phyloP scores from a whole-genome alignment of 2,113 vertebrate species.

The Coryphaenoides rupestris region DNA sequence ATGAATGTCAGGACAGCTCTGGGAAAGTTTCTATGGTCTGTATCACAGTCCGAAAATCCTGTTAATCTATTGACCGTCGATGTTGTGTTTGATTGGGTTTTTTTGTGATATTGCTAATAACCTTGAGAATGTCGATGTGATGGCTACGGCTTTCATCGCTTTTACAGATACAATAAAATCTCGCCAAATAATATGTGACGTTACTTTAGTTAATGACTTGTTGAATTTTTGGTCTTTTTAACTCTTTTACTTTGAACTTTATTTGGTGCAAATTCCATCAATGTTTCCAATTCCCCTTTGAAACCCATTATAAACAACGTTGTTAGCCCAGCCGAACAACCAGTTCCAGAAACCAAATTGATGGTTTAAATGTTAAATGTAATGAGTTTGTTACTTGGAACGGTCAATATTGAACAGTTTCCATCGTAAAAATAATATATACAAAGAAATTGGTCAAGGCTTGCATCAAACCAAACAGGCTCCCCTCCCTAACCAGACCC shows the following conservation, averaged over 20 bases:
- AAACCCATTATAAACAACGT: background rate
- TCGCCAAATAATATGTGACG: too few relatives aligned
- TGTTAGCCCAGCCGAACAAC: too few relatives aligned
- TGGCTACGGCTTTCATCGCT: background rate
- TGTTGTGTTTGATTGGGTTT: background rate
- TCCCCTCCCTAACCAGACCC: constrained; percentile 65
- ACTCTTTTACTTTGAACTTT: background rate
- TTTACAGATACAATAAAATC: too few relatives aligned
- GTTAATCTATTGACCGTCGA: too few relatives aligned
- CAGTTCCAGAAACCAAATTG: too few relatives aligned
- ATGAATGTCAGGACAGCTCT: constrained; percentile 11
- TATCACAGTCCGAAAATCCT: background rate
- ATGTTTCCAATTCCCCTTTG: background rate
- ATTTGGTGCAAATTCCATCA: background rate
- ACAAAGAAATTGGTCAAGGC: too few relatives aligned
- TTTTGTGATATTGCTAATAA: background rate
- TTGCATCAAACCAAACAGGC: too few relatives aligned
- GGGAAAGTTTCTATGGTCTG: constrained; percentile 16
- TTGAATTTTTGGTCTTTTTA: background rate
- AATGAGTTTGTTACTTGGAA: background rate
- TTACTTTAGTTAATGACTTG: too few relatives aligned
- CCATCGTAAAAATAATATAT: background rate
- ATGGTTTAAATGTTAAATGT: too few relatives aligned
- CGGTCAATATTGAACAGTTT: background rate
- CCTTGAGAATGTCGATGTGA: background rate